phyloP scores from a whole-genome alignment of 2,797 vertebrate genomes.

The Danionella dracula region DNA sequence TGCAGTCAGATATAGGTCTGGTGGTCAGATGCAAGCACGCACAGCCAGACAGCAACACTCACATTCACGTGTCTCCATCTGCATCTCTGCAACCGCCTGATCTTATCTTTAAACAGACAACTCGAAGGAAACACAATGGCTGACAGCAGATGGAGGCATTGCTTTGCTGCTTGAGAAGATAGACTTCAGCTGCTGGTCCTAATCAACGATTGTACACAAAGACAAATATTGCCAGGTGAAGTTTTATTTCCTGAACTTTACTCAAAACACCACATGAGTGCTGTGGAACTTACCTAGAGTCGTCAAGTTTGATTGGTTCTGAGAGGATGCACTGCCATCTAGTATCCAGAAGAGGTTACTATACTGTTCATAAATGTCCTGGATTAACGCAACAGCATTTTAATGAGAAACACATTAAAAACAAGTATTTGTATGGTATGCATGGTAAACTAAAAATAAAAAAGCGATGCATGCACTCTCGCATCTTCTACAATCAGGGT shows the following conservation, averaged over 20 bases:
- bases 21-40: constrained; percentile 33
- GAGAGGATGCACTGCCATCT: constrained; percentile 1
- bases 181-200: background rate
- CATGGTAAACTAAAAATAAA: too few species aligned
- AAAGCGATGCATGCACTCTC: too few species aligned
- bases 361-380: too few species aligned
- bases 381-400: too few species aligned
- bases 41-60: constrained; percentile 17
- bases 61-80: constrained; percentile 34
- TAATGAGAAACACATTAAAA: too few species aligned
- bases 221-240: background rate
- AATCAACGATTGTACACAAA: background rate
- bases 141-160: background rate
- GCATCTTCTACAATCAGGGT: too few species aligned
- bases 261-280: background rate
- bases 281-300: background rate
- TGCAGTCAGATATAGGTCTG: constrained; percentile 30
- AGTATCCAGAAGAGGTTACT: too few species aligned
- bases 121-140: constrained; percentile 34
- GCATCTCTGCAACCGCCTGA: constrained; percentile 40
- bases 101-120: constrained; percentile 42
- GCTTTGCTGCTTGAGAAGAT: constrained; percentile 11
- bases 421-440: too few species aligned
- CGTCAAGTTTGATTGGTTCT: background rate
- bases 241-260: background rate